Base-by-base conservation (phyloP, 2,113 vertebrate species). In the Forbesichthys agassizii region DNA sequence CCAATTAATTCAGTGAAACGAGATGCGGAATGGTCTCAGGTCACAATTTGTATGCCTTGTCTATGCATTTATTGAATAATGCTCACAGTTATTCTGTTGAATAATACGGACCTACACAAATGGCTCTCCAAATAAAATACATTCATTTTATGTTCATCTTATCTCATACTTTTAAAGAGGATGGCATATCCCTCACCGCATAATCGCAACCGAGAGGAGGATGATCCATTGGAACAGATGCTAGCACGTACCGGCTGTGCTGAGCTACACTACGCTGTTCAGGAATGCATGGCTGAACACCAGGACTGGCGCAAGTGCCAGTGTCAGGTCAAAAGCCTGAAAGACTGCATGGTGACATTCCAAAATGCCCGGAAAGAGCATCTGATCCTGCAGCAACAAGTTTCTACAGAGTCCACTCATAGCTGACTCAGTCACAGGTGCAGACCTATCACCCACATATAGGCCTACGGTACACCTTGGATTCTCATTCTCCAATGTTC, bases 241-340 rank as follows among this genome's bases (percentile, higher is more conserved):
- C 95, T 99, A 68, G 83, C 87, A 0, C 91, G 90, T 46, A 96
- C 94, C 0, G 96, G 97, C 55, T 99, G 97, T 46, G 85, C 90
- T 1, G 79, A 88, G 13, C 92, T 91, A 46, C 97, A 98, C 68
- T 93, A 94, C 0, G 91, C 91, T 0, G 89, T 99, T 63, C 96
- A 97, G 87, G 94, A 98, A 47, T 99, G 97, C 84, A 98, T 98
- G 95, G 94, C 94, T 0, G 92, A 92, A n/a, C 83, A 92, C 57
- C 95, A 92, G 88, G 97, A 98, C 90, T 98, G 97, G 97, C 73
- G 97, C 12, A 85, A 54, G 16, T 98, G 96, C 87, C 96, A 97
- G 83, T 7, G 9, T 0, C 87, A 95, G 60, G 92, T 98, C 42
- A 91, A 91, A 69, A 91, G 89, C 0, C 98, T 99, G 46, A 93